phyloP scores from a whole-genome alignment of 53 echinoderm and acorn worm species.

The Echinometra lucunter region DNA sequence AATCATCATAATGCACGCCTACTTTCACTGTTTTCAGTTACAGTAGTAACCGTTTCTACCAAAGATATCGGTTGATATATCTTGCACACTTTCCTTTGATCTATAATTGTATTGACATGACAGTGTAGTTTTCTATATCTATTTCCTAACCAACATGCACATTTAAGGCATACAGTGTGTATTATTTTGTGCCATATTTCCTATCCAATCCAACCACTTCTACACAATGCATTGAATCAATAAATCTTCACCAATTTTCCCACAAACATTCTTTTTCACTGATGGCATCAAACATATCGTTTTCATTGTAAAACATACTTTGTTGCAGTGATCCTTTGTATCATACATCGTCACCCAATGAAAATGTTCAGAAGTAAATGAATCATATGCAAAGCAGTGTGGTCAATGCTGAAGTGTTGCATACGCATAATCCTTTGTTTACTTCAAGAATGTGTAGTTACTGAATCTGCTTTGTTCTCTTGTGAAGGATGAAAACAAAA shows the following conservation, averaged over 20 bases:
- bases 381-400: not conserved
- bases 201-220: not conserved
- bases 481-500: not conserved
- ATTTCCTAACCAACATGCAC: not conserved
- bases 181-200: not conserved
- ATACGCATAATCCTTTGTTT: not conserved
- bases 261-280: not conserved
- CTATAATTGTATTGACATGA: too few relatives aligned
- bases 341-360: not conserved
- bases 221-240: not conserved
- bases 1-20: not conserved
- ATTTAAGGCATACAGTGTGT: not conserved
- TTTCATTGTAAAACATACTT: not conserved
- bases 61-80: not conserved
- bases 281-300: not conserved
- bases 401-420: not conserved
- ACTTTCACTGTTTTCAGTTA: not conserved
- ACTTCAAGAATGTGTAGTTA: not conserved
- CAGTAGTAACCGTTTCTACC: not conserved
- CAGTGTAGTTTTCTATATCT: too few relatives aligned
- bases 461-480: slow-evolving; percentile 9
- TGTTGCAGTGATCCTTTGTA: not conserved
- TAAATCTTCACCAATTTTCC: not conserved
- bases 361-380: not conserved
- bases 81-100: too few relatives aligned